Percentiles rank a stretch among this genome's conserved stretches.
Evolutionary conservation across 2,888 invertebrate genomes (phyloP).

Genomic region (Liopterus haemorrhoidalis): DNA sequence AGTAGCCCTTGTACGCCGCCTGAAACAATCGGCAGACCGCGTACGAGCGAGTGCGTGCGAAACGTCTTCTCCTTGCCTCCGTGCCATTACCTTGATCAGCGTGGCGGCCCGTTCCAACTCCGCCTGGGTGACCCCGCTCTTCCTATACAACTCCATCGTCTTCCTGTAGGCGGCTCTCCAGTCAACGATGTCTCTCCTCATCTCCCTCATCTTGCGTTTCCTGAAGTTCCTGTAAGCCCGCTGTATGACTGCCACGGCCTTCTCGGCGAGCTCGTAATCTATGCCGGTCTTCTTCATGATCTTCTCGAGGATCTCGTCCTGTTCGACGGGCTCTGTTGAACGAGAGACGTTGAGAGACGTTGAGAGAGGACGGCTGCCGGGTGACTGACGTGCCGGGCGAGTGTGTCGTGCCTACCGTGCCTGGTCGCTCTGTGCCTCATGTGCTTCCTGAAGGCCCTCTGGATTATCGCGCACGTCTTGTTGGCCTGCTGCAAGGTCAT

Average conservation of each 20-base stretch:
- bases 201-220: slow-evolving; percentile 12
- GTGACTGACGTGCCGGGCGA: slow-evolving; percentile 1
- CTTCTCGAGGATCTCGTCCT: slow-evolving; percentile 5
- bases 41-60: neutral
- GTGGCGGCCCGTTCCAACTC: slow-evolving; percentile 44
- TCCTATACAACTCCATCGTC: slow-evolving; percentile 27
- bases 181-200: slow-evolving; percentile 39
- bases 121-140: slow-evolving; percentile 41
- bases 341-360: slow-evolving; percentile 19
- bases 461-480: slow-evolving; percentile 38
- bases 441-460: slow-evolving; percentile 36
- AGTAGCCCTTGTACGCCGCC: slow-evolving; percentile 45
- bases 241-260: no score
- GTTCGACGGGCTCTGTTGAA: slow-evolving; percentile 25
- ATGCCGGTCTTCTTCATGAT: slow-evolving; percentile 9
- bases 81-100: slow-evolving; percentile 43
- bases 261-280: neutral
- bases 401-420: neutral
- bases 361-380: slow-evolving; percentile 6
- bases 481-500: slow-evolving; percentile 40
- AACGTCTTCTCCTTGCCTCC: no score
- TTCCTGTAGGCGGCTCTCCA: slow-evolving; percentile 42
- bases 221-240: no score
- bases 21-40: slow-evolving; percentile 24
- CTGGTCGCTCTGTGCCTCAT: slow-evolving; percentile 26